These are phyloP conservation scores for Gallinago undulata DNA, from an alignment of 2,113 vertebrate genomes.

Conservation along the genomic window DNA sequence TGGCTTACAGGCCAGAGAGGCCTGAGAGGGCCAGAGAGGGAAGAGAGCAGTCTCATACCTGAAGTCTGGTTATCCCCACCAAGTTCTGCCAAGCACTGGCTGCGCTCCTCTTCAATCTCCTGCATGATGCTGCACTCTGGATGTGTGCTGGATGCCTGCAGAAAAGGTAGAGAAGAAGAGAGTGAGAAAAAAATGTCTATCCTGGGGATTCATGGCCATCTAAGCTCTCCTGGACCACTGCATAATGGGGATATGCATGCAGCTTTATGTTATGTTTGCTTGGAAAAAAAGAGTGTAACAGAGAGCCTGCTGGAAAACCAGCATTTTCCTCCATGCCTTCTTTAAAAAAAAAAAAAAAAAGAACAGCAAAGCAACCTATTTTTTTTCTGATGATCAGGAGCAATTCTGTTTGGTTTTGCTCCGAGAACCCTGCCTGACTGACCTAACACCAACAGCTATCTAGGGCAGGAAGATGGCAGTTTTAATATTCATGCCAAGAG, in stretches of 20 bases:
- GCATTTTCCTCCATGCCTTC: background rate
- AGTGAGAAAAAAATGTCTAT: background rate
- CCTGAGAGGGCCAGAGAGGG: background rate
- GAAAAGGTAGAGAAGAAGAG: background rate
- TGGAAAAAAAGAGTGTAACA: background rate
- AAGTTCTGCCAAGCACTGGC: constrained; percentile 18
- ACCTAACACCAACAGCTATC: background rate
- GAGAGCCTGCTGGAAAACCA: background rate
- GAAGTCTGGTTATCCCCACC: constrained; percentile 45
- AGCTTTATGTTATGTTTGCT: background rate
- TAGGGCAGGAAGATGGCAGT: background rate
- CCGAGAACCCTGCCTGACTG: background rate
- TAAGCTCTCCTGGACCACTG: background rate
- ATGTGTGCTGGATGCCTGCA: constrained; percentile 17
- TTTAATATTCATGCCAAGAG: constrained; percentile 9
- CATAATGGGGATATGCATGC: background rate
- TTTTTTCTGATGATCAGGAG: background rate
- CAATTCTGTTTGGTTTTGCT: background rate
- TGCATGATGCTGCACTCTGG: constrained; percentile 51
- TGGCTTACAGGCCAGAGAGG: background rate
- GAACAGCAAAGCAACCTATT: background rate
- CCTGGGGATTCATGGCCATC: background rate
- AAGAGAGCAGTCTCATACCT: background rate
- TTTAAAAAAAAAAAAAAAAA: background rate
- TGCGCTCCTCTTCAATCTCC: constrained; percentile 48